Evolutionary conservation across 2,888 invertebrate species (phyloP).

Genomic region (Machimus rusticus): DNA sequence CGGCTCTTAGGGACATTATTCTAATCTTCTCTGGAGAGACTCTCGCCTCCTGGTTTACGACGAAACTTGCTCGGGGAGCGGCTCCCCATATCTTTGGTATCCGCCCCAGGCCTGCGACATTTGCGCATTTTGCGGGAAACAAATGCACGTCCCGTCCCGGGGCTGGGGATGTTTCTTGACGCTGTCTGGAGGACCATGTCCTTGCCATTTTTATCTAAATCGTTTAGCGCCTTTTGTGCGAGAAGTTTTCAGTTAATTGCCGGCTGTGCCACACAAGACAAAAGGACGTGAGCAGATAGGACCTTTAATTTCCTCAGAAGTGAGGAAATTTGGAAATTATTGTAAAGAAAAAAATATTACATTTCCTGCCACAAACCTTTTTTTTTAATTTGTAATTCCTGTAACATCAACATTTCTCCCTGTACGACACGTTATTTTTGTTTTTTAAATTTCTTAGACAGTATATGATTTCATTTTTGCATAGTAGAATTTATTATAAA

Average conservation of each 20-base stretch:
- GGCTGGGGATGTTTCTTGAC: background rate
- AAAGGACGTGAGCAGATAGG: background rate
- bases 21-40: constrained; percentile 35
- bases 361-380: too few relatives aligned
- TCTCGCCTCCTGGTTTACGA: constrained; percentile 18
- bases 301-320: background rate
- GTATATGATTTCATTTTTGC: too few relatives aligned
- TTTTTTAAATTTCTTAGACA: too few relatives aligned
- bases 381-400: too few relatives aligned
- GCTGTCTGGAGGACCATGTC: background rate
- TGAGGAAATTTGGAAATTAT: too few relatives aligned
- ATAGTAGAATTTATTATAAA: too few relatives aligned
- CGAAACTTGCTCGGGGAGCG: constrained; percentile 14
- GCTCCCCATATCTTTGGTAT: constrained; percentile 16
- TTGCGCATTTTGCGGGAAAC: background rate
- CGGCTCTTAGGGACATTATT: constrained; percentile 41
- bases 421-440: too few relatives aligned
- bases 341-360: too few relatives aligned
- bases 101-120: background rate
- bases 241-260: background rate
- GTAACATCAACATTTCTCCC: too few relatives aligned
- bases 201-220: background rate
- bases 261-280: background rate
- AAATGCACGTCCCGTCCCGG: background rate
- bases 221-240: background rate